A percentile compares a stretch with the other conserved stretches of the same genome.
phyloP scores from a whole-genome alignment of 2,888 invertebrate species.

The Thera obeliscata region DNA sequence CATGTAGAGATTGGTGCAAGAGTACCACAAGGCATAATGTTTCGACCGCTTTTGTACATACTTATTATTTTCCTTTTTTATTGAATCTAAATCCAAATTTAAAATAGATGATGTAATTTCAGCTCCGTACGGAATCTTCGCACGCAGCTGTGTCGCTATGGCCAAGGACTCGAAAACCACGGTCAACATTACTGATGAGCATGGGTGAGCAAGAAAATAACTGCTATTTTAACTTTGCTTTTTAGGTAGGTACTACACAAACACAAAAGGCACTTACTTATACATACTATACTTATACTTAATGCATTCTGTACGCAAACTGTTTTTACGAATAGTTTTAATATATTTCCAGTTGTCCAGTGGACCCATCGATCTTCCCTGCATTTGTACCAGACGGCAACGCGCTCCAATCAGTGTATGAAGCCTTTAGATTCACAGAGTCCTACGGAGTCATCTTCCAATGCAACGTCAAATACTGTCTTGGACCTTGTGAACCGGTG shows the following conservation, averaged over 20 bases:
- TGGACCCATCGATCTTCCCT: constrained; percentile 97
- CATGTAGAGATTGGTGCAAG: constrained; percentile 14
- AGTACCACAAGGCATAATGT: constrained; percentile 24
- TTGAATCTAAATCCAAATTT: constrained; percentile 18
- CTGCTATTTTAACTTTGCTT: too few species aligned
- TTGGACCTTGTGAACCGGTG: constrained; percentile 97
- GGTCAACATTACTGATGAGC: constrained; percentile 97
- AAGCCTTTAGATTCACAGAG: constrained; percentile 97
- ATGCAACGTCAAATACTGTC: constrained; percentile 97
- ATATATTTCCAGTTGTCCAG: constrained; percentile 88
- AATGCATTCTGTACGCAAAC: too few species aligned
- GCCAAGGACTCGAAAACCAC: constrained; percentile 98
- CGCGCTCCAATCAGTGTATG: constrained; percentile 95
- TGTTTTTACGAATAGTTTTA: background rate
- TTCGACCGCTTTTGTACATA: constrained; percentile 34
- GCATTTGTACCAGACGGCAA: constrained; percentile 96
- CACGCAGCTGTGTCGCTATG: constrained; percentile 98
- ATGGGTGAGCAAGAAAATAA: constrained; percentile 86
- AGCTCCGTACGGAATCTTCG: constrained; percentile 98
- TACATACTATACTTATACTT: too few species aligned
- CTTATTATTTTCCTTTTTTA: constrained; percentile 17
- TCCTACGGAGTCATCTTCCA: constrained; percentile 98
- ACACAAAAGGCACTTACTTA: too few species aligned
- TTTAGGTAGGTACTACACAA: too few species aligned
- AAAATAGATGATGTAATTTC: constrained; percentile 46